Base-by-base conservation (phyloP, 2,113 vertebrate genomes). In the Tychaedon coryphoeus region DNA sequence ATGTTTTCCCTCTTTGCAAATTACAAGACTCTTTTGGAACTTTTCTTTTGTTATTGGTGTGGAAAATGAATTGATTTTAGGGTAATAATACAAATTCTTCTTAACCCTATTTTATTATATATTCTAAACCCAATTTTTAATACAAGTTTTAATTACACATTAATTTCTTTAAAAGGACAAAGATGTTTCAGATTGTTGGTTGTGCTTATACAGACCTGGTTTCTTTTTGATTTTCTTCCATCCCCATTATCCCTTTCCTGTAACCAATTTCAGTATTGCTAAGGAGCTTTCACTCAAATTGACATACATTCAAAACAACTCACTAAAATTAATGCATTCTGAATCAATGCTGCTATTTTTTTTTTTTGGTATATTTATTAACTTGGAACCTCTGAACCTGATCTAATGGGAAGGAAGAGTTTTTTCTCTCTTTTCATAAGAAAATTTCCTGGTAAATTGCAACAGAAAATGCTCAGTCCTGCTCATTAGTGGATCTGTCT, bases 261-360 rank as follows among this genome's bases (percentile, higher is more conserved):
- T 90, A 90, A 74, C 57, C 58, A 79, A 42, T 94, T 95, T 95
- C 45, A 88, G 7, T 84, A 85, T 70, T 93, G 71, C 76, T 53
- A 78, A 92, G 85, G 79, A 96, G 76, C 87, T 96, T 96, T 97
- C 96, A 94, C 69, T 95, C 95, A 93, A 93, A 92, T 57, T 96
- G 95, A 95, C 86, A 65, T 61, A 45, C 31, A 93, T 96, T 95
- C 83, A 91, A 93, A 97, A 69, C 70, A 96, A 40, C 69, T 77
- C 92, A 93, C 58, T 91, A 93, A 94, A 95, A 95, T 94, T 40
- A 96, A 95, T 93, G 85, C 34, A 79, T 80, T 94, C 71, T 91
- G 86, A 91, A 67, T 88, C 72, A 85, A 1, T 62, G 69, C 74
- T 88, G 38, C n/a, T 65, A 14, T 29, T 79, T 74, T 86, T 72